phyloP scores from a whole-genome alignment of 2,113 vertebrate genomes.

The Myiozetetes cayanensis region DNA sequence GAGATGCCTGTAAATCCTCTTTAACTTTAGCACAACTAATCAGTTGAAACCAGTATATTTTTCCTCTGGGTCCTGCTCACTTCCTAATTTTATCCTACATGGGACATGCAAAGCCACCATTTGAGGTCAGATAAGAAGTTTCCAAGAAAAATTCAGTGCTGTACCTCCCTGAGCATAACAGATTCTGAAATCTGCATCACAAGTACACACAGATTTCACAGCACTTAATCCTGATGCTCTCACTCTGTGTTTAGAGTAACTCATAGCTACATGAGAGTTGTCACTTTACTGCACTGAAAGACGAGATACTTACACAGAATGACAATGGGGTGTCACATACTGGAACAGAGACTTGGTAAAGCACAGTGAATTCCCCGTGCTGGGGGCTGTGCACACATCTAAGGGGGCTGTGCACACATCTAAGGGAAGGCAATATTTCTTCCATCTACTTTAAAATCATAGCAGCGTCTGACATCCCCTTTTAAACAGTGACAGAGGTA shows the following conservation, averaged over 20 bases:
- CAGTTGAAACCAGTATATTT: background rate
- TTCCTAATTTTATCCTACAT: background rate
- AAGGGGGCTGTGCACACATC: background rate
- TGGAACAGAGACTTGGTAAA: accelerated
- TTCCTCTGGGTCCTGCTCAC: background rate
- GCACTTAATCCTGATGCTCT: background rate
- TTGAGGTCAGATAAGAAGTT: background rate
- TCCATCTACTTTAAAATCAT: background rate
- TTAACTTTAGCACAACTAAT: background rate
- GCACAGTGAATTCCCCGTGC: background rate
- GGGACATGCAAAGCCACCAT: background rate
- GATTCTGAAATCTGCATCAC: background rate
- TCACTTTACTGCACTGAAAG: background rate
- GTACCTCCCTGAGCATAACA: background rate
- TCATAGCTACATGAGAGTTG: background rate
- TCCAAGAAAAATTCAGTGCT: background rate
- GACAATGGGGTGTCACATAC: too few species aligned
- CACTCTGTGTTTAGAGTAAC: background rate
- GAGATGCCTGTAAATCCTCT: background rate
- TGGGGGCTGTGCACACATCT: background rate
- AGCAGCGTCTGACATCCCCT: background rate
- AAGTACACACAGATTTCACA: background rate
- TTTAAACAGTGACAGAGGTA: background rate
- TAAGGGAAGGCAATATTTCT: background rate
- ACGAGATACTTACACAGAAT: background rate